Conservation (phyloP, 2,888 invertebrate genomes). For the Anodontia alba region DNA sequence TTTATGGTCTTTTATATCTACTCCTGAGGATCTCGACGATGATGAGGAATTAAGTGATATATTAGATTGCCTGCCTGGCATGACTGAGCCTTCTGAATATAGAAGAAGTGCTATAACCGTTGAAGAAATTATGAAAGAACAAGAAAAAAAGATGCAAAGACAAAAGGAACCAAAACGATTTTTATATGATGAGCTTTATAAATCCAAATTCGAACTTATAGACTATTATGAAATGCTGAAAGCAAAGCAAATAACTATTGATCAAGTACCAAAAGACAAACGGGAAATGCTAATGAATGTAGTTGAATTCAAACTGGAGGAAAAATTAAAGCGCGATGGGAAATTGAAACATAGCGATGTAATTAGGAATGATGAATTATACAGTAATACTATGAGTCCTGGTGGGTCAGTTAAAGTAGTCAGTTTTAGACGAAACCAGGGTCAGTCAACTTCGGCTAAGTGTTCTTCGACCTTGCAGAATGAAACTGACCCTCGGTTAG, state of each 20-base stretch:
- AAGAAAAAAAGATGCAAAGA: conserved; percentile 40
- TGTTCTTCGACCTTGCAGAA: conserved; percentile 18
- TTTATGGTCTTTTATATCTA: conserved; percentile 70
- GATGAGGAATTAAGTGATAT: conserved; percentile 64
- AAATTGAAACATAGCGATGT: conserved; percentile 19
- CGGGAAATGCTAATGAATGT: conserved; percentile 60
- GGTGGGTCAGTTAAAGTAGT: conserved; percentile 45
- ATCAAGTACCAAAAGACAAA: conserved; percentile 59
- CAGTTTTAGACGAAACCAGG: conserved; percentile 48
- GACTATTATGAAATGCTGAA: conserved; percentile 71
- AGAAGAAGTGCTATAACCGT: conserved; percentile 50
- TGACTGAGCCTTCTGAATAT: conserved; percentile 58
- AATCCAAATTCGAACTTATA: conserved; percentile 67
- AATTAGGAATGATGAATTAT: conserved; percentile 53
- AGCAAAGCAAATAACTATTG: conserved; percentile 60
- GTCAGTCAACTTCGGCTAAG: conserved; percentile 32
- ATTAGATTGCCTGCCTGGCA: conserved; percentile 72
- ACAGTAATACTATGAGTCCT: conserved; percentile 57
- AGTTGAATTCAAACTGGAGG: conserved; percentile 54
- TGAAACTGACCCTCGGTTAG: conserved; percentile 46
- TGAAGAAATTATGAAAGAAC: conserved; percentile 59
- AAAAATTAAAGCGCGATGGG: conserved; percentile 41
- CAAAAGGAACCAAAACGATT: conserved; percentile 43
- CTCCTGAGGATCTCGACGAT: conserved; percentile 64
- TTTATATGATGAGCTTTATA: conserved; percentile 38